Evolutionary conservation across 2,113 vertebrate species (phyloP), one percentile per base, ranked within the genome.

Genomic region (Gila orcuttii): DNA sequence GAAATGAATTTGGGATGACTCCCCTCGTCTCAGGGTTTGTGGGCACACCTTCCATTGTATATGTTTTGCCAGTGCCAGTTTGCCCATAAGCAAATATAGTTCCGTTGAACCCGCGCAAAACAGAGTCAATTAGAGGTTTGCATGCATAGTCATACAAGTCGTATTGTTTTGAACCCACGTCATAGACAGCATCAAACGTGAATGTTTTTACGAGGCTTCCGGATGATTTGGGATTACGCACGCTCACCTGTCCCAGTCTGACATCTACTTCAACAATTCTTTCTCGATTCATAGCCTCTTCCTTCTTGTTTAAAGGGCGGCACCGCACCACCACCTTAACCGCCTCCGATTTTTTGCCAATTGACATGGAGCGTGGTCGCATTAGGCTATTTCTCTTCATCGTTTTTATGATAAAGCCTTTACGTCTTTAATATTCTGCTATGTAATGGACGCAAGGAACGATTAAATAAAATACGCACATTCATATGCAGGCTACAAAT

Each of bases 241-340:
- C 93, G 85, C 94, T 96, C 92, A 99, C 97, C 94, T 97, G 97
- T 45, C 98, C 97, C 94, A 98, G 93, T 90, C 94, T 96, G 88
- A 95, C 95, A 80, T 99, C 96, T 92, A 99, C 93, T 83, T 93
- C 93, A 92, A 99, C 88, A 59, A 99, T 95, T 81, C 95, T 94
- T 69, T 97, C 95, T 82, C 91, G 93, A 5, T 92, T 94, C 6
- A 92, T 89, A 1, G 91, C 93, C 90, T 95, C 95, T 91, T 99
- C 98, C 89, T 90, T 96, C 86, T 94, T 90, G 94, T 90, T 96
- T 91, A 97, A 89, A 6, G 97, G 97, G 77, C 98, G 96, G 93
- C 98, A 99, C 74, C 97, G 95, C 77, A 97, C 97, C 95, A 98
- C 98, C 94, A 99, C 97, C 95, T 94, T 94, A 21, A 99, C 95